These are phyloP conservation scores for Temnothorax longispinosus DNA, from an alignment of 1,140 invertebrate species.

Conservation along the genomic window DNA sequence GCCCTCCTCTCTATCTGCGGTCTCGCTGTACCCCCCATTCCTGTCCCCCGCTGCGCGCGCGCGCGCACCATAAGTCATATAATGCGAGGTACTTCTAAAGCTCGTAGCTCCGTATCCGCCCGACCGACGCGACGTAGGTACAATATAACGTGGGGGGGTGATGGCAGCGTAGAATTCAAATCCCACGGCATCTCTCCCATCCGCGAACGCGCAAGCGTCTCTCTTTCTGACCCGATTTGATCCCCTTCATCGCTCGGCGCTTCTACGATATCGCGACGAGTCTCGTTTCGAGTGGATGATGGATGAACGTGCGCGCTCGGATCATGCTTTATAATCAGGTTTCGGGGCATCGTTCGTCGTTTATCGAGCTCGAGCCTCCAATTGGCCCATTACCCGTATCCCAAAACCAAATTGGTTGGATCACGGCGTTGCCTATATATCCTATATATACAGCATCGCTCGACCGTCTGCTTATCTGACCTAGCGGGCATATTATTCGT, in stretches of 20 bases:
- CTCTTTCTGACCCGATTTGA: not conserved
- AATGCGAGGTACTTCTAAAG: constrained; percentile 44
- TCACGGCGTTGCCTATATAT: constrained; percentile 29
- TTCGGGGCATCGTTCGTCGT: constrained; percentile 69
- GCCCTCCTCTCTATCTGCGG: not conserved
- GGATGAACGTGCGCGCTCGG: constrained; percentile 53
- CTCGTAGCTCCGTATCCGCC: constrained; percentile 35
- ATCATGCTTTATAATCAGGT: constrained; percentile 69
- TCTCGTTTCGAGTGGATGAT: constrained; percentile 69
- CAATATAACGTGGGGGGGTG: constrained; percentile 51
- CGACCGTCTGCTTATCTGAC: constrained; percentile 69
- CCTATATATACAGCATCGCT: constrained; percentile 1
- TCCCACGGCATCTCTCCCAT: constrained; percentile 10
- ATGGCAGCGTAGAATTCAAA: constrained; percentile 48
- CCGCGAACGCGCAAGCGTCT: not conserved
- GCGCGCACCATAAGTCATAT: constrained; percentile 47
- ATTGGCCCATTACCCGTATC: constrained; percentile 79
- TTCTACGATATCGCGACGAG: constrained; percentile 65
- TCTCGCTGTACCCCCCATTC: too few relatives aligned
- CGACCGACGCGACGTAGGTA: not conserved
- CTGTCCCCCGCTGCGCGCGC: not conserved
- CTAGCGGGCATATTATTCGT: not conserved
- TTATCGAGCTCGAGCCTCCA: constrained; percentile 55
- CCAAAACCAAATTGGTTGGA: constrained; percentile 76
- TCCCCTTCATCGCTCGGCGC: not conserved